Conservation (phyloP, 2,113 vertebrate species). For the Nyctereutes procyonoides region DNA sequence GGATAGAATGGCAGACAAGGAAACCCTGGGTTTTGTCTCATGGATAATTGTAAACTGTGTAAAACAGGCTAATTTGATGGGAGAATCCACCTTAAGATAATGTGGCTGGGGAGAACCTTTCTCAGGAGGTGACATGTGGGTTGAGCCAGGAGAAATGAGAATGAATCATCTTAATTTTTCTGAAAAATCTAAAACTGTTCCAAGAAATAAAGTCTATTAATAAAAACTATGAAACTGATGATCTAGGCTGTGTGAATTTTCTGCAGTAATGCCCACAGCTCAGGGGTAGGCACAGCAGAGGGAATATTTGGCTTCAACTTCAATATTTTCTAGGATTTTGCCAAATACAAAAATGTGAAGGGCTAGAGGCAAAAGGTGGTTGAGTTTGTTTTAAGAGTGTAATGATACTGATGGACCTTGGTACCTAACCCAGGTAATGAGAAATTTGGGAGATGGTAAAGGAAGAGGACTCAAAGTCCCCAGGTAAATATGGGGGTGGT, state of each 20-base stretch:
- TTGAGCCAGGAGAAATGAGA: background rate
- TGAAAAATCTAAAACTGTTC: background rate
- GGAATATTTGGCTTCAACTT: background rate
- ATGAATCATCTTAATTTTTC: background rate
- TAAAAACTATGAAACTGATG: background rate
- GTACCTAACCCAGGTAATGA: background rate
- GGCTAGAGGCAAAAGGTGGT: background rate
- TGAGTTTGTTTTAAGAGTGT: background rate
- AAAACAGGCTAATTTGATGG: background rate
- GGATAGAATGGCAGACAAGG: background rate
- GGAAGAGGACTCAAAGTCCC: background rate
- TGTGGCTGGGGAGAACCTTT: background rate
- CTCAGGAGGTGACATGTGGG: background rate
- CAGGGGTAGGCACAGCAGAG: background rate
- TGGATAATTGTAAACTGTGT: background rate
- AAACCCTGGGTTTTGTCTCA: background rate
- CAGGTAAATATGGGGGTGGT: background rate
- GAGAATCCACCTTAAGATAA: background rate
- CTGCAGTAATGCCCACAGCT: background rate
- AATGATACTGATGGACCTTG: background rate
- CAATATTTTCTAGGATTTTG: background rate
- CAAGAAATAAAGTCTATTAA: background rate
- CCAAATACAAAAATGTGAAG: background rate
- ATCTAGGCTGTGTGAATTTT: background rate
- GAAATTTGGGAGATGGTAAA: background rate